Evolutionary conservation across 2,797 vertebrate species (phyloP).

Genomic region (Phrynocephalus forsythii): DNA sequence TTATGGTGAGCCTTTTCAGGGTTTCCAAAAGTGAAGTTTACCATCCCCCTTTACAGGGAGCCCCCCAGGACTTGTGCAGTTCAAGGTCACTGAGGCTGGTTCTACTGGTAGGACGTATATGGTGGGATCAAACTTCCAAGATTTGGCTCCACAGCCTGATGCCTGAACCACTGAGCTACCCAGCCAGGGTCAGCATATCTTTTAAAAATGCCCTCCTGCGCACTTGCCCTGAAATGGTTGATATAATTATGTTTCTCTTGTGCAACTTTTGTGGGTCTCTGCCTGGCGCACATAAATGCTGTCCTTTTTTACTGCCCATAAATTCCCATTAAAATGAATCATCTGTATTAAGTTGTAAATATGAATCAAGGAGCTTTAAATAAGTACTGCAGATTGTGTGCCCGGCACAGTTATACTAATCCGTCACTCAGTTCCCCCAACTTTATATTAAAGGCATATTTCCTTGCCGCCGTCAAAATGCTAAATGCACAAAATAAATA

Average conservation of each 20-base stretch:
- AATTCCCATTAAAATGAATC: conserved; percentile 58
- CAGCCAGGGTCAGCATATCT: neutral
- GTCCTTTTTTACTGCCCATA: neutral
- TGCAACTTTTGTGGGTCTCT: neutral
- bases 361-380: conserved; percentile 52
- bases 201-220: conserved; percentile 4
- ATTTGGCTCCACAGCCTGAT: too few relatives aligned
- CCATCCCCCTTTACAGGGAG: too few relatives aligned
- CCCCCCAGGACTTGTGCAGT: too few relatives aligned
- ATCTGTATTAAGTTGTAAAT: conserved; percentile 44
- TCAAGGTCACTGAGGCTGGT: too few relatives aligned
- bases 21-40: too few relatives aligned
- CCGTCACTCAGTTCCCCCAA: conserved; percentile 46
- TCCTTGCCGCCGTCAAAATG: conserved; percentile 18
- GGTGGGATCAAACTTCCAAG: too few relatives aligned
- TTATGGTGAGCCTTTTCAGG: too few relatives aligned
- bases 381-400: conserved; percentile 37
- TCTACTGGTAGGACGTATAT: too few relatives aligned
- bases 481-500: conserved; percentile 54
- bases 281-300: neutral
- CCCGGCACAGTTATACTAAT: conserved; percentile 22
- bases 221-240: neutral
- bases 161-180: too few relatives aligned
- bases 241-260: neutral
- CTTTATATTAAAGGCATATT: conserved; percentile 62